Percentiles rank a stretch among this genome's conserved stretches.
Conservation (phyloP, 2,113 vertebrate species). For the Erinaceus europaeus region DNA sequence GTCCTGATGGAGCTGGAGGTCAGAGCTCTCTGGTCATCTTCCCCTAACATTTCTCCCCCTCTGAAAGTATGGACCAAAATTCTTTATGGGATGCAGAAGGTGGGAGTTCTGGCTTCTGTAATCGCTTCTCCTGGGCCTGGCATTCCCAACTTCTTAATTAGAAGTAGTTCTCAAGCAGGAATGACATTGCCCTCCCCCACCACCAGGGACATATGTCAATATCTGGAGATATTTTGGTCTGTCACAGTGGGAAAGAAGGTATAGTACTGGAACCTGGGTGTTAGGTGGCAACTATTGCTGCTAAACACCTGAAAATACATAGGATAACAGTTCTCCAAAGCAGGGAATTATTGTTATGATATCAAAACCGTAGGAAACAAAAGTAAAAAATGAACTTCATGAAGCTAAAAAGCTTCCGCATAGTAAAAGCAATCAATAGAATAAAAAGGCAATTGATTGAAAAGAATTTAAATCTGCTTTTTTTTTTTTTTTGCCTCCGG, state of each 20-base stretch:
- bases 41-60: too few species aligned
- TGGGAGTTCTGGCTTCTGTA: too few species aligned
- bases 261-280: background rate
- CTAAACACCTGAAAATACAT: background rate
- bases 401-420: background rate
- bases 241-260: background rate
- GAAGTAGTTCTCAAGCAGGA: background rate
- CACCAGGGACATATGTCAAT: background rate
- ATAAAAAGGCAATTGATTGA: background rate
- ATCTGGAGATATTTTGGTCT: background rate
- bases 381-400: background rate
- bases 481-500: too few species aligned
- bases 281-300: background rate
- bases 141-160: constrained; percentile 4
- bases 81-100: too few species aligned
- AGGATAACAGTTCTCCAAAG: background rate
- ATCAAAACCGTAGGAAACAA: background rate
- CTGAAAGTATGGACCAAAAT: too few species aligned
- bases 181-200: background rate
- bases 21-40: too few species aligned
- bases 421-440: background rate
- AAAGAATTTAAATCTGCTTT: too few species aligned
- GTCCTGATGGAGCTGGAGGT: too few species aligned
- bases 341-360: background rate
- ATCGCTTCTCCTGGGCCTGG: too few species aligned